phyloP scores from a whole-genome alignment of 2,797 vertebrate genomes.

The Sternarchorhynchus goeldii region DNA sequence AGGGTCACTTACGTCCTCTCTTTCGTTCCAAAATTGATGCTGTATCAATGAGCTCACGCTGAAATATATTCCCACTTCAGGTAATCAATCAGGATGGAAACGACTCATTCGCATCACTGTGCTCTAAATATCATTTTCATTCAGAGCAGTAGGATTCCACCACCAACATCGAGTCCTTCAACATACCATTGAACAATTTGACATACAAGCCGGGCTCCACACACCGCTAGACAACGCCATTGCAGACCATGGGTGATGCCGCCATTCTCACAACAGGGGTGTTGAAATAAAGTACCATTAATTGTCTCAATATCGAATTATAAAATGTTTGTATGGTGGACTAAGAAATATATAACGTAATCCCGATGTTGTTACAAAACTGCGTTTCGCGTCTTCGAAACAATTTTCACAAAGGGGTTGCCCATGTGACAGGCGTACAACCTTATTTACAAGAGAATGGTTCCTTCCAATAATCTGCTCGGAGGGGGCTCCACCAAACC shows the following conservation, averaged over 20 bases:
- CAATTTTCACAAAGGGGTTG: constrained; percentile 26
- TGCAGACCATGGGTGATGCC: constrained; percentile 74
- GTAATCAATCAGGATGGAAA: constrained; percentile 35
- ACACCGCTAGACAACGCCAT: constrained; percentile 71
- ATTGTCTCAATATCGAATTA: constrained; percentile 19
- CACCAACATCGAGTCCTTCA: constrained; percentile 54
- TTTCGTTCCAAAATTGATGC: constrained; percentile 56
- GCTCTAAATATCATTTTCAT: constrained; percentile 52
- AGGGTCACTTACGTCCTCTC: constrained; percentile 78
- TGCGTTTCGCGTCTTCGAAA: neutral
- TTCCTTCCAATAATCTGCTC: constrained; percentile 75
- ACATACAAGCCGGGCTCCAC: constrained; percentile 60
- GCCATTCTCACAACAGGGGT: constrained; percentile 68
- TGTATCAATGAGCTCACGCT: constrained; percentile 46
- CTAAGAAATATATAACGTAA: neutral
- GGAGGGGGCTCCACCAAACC: constrained; percentile 67
- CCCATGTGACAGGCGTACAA: constrained; percentile 74
- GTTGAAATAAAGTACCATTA: constrained; percentile 53
- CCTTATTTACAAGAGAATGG: constrained; percentile 71
- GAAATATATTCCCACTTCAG: constrained; percentile 47
- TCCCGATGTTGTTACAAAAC: no score
- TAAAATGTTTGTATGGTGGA: constrained; percentile 33
- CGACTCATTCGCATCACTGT: neutral
- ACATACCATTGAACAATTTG: constrained; percentile 64
- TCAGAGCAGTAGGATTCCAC: constrained; percentile 39